Evolutionary conservation across 2,797 vertebrate species (phyloP).

Genomic region (Squalus acanthias): DNA sequence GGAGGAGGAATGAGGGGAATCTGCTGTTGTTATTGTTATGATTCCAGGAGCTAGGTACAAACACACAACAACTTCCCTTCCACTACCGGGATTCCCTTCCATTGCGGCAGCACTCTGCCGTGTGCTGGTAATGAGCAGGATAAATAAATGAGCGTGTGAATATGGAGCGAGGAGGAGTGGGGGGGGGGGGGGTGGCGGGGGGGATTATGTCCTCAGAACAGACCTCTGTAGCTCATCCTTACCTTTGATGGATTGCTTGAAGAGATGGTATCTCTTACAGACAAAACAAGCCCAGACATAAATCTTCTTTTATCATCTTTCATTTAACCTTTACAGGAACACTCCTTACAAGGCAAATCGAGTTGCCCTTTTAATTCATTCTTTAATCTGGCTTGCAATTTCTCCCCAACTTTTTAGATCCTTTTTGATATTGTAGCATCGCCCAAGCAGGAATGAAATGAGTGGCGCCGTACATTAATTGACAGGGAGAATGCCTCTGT

Average conservation of each 20-base stretch:
- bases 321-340: background rate
- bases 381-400: background rate
- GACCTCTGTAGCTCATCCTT: background rate
- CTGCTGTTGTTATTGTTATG: background rate
- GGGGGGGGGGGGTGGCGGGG: no score
- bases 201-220: no score
- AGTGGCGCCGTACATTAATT: background rate
- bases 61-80: background rate
- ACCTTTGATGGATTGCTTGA: background rate
- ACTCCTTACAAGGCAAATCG: background rate
- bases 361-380: background rate
- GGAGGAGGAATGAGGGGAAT: background rate
- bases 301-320: constrained; percentile 9
- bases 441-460: background rate
- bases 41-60: background rate
- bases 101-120: background rate
- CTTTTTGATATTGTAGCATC: no score
- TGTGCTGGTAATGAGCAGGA: background rate
- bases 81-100: background rate
- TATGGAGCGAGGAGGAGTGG: background rate
- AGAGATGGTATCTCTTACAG: background rate
- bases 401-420: background rate
- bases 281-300: background rate
- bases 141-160: background rate
- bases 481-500: background rate